A percentile compares a stretch with the other conserved stretches of the same genome.
phyloP scores from a whole-genome alignment of 2,113 vertebrate genomes.

The Chunga burmeisteri region DNA sequence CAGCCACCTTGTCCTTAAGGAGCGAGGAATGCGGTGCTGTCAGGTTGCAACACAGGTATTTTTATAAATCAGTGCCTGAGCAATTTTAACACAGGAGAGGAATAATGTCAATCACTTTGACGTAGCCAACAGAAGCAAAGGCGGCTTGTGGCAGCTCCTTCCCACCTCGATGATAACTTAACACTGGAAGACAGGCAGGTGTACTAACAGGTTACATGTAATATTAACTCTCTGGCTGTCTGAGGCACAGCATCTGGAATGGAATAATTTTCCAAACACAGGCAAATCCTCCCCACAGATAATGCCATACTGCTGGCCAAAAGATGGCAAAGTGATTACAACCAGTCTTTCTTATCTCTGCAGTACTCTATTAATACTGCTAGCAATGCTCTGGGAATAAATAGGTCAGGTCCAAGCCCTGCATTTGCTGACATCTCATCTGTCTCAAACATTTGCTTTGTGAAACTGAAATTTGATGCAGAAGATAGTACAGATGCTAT shows the following conservation, averaged over 20 bases:
- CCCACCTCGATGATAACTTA: not conserved
- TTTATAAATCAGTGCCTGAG: not conserved
- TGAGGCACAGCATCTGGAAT: not conserved
- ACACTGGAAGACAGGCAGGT: not conserved
- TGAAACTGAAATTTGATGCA: not conserved
- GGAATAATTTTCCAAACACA: not conserved
- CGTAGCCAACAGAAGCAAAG: not conserved
- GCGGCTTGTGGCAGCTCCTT: not conserved
- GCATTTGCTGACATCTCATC: not conserved
- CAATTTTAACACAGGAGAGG: not conserved
- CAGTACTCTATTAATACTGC: not conserved
- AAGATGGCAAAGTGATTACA: not conserved
- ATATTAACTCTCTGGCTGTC: not conserved
- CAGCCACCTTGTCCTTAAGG: not conserved
- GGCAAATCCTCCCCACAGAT: not conserved
- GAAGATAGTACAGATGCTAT: not conserved
- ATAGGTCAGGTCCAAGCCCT: not conserved
- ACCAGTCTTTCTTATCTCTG: too few species aligned
- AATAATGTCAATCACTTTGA: not conserved
- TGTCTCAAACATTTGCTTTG: not conserved
- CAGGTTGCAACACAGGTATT: not conserved
- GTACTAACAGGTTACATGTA: too few species aligned
- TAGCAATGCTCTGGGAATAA: not conserved
- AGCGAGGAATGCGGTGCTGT: rapidly evolving
- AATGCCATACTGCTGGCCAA: not conserved